A percentile compares a stretch with the other conserved stretches of the same genome.
Evolutionary conservation across 2,888 invertebrate genomes (phyloP).

Genomic region (Strigamia transsilvanica): DNA sequence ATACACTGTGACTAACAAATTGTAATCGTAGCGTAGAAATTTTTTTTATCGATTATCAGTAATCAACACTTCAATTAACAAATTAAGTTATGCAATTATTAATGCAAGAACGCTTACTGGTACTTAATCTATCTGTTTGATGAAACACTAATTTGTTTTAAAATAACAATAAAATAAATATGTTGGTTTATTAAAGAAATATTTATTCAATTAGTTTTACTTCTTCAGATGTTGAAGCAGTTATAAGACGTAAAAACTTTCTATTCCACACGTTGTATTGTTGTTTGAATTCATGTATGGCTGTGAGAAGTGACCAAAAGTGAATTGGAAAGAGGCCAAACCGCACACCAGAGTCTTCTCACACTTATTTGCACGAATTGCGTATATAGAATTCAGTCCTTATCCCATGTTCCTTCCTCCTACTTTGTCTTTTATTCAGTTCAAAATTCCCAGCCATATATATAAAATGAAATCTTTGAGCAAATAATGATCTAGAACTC

Average conservation of each 20-base stretch:
- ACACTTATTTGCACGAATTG: conserved; percentile 1
- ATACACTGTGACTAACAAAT: too few species aligned
- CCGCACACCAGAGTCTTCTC: neutral
- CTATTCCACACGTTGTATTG: neutral
- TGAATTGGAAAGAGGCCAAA: conserved; percentile 8
- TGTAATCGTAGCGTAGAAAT: too few species aligned
- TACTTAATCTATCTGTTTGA: too few species aligned
- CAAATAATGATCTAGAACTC: neutral
- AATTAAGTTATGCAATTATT: too few species aligned
- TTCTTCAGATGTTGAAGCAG: neutral
- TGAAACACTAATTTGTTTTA: too few species aligned
- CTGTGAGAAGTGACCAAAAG: neutral
- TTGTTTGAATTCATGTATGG: neutral
- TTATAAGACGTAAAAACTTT: neutral
- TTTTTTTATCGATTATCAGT: too few species aligned
- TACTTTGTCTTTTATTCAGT: conserved; percentile 8
- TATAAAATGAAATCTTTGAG: neutral
- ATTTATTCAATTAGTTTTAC: too few species aligned
- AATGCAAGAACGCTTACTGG: too few species aligned
- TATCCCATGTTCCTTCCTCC: neutral
- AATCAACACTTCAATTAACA: too few species aligned
- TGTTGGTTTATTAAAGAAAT: too few species aligned
- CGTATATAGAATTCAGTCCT: neutral
- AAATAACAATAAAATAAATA: too few species aligned
- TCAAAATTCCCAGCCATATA: neutral